Base-by-base conservation (phyloP, 2,797 vertebrate species). In the Thunnus albacares region DNA sequence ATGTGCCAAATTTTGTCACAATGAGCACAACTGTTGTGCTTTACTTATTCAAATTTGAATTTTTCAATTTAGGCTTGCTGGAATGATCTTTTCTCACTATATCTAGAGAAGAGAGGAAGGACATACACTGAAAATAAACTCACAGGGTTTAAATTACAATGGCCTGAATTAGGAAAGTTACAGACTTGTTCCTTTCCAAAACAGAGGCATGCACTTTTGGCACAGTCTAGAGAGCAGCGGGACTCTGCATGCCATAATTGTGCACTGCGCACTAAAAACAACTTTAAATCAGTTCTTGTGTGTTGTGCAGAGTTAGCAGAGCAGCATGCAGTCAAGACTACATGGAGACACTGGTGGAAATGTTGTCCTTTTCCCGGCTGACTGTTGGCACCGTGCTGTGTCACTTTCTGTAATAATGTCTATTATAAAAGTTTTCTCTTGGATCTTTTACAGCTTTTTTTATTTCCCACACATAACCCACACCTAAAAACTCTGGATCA, bases 201-300 rank as follows among this genome's bases (percentile, higher is more conserved):
- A 52, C 28, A 47, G 53, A 72, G 38, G n/a, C 62, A 51, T 45
- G 43, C 5, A 49, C 33, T 43, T 57, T 22, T 22, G 11, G 18
- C 26, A 56, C 41, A 70, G 24, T 69, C 26, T 49, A 61, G n/a
- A 71, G 22, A 45, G 22, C 14, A 71, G 49, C 56, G 55, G 58
- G 53, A 70, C 38, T 53, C 43, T 45, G n/a, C 67, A 59, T 71
- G n/a, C 26, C 45, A n/a, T 0, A 8, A 15, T n/a, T 45, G 58
- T 45, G 26, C 4, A 35, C 15, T 3, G 2, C 24, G 1, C 1
- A 1, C 58, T 47, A 35, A 61, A 56, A 82, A 55, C 28, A 70
- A 26, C 3, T n/a, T 24, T 57, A 6, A 8, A 60, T 55, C 33
- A 62, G n/a, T 52, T 57, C 14, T 17, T 33, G 3, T 67, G 49